Conservation (phyloP, 2,888 invertebrate genomes). For the Acanthacorydalis orientalis region DNA sequence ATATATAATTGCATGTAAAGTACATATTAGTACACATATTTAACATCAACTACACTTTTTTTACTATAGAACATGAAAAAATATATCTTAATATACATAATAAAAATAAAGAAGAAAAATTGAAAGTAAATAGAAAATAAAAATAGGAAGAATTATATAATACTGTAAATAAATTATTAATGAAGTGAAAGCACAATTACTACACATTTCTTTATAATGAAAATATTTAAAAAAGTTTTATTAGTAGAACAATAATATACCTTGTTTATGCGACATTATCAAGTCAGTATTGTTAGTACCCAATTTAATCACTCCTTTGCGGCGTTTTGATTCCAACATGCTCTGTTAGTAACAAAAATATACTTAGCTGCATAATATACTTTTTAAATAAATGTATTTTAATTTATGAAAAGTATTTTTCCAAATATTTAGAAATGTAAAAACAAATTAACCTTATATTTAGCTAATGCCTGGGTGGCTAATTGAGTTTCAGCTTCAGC, state of each 20-base stretch:
- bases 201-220: not conserved
- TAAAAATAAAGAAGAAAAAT: too few species aligned
- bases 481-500: conserved; percentile 64
- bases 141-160: too few species aligned
- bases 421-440: conserved; percentile 6
- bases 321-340: conserved; percentile 53
- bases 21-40: too few species aligned
- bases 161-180: not conserved
- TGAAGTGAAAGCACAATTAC: not conserved
- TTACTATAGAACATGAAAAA: too few species aligned
- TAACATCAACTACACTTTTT: too few species aligned
- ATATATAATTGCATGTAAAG: too few species aligned
- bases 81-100: too few species aligned
- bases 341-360: conserved; percentile 25
- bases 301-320: conserved; percentile 51
- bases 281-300: conserved; percentile 48
- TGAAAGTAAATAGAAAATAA: too few species aligned
- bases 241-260: conserved; percentile 23
- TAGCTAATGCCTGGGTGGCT: conserved; percentile 50
- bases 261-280: conserved; percentile 69
- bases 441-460: conserved; percentile 46
- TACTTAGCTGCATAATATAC: not conserved
- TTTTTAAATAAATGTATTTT: too few species aligned
- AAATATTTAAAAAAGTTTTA: not conserved
- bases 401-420: conserved; percentile 6